phyloP scores from a whole-genome alignment of 2,113 vertebrate genomes.

The Montifringilla adamsi region DNA sequence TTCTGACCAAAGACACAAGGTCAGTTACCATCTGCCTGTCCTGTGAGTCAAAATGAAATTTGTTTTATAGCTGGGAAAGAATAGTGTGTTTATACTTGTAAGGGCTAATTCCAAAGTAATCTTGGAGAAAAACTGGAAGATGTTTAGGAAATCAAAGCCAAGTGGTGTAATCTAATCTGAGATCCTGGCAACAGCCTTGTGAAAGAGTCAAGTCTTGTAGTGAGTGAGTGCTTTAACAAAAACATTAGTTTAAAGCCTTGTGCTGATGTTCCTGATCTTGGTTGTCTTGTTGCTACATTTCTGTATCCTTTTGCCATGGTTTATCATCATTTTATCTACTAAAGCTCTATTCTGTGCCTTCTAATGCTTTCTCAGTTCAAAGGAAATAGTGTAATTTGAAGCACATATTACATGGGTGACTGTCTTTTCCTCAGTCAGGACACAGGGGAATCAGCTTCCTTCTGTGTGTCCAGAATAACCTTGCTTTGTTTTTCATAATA shows the following conservation, averaged over 20 bases:
- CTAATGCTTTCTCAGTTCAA: not conserved
- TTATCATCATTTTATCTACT: not conserved
- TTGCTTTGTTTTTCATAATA: not conserved
- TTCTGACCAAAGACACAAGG: not conserved
- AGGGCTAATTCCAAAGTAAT: not conserved
- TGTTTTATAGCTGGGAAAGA: not conserved
- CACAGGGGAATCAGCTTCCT: not conserved
- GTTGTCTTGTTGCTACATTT: not conserved
- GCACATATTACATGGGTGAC: not conserved
- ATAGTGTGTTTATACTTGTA: not conserved
- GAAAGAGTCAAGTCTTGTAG: not conserved
- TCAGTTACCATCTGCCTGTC: not conserved
- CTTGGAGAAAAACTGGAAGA: not conserved
- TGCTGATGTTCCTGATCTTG: not conserved
- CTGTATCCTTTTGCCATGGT: not conserved
- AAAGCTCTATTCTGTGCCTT: not conserved
- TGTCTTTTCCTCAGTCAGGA: not conserved
- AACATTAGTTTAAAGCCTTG: not conserved
- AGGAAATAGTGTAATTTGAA: not conserved
- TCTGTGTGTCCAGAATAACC: not conserved
- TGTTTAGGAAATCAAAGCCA: conserved; percentile 14
- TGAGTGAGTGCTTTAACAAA: not conserved
- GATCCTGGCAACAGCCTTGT: not conserved
- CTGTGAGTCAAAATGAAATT: not conserved
- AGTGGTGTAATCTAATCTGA: not conserved